These are phyloP conservation scores for Ophion obscuratus DNA, from an alignment of 2,888 invertebrate genomes.

Conservation along the genomic window DNA sequence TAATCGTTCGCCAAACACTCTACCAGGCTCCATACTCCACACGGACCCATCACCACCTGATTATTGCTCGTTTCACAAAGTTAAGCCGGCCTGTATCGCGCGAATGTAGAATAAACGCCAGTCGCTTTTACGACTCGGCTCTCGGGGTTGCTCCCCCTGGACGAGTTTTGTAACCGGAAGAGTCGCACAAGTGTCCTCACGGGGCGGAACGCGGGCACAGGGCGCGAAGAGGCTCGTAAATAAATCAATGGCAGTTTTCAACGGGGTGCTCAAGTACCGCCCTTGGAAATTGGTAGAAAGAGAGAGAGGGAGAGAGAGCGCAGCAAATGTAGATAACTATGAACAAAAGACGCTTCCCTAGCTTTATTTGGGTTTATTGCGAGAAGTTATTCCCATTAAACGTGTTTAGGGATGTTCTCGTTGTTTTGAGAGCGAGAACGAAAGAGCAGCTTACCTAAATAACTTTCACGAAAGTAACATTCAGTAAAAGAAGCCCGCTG, in stretches of 20 bases:
- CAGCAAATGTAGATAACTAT: background rate
- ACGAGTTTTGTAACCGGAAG: slow-evolving; percentile 7
- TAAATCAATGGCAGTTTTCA: slow-evolving; percentile 12
- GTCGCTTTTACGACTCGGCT: background rate
- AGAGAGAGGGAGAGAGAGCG: background rate
- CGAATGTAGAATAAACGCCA: background rate
- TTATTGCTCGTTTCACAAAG: background rate
- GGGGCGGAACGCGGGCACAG: background rate
- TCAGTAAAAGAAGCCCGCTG: background rate
- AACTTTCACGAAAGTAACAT: background rate
- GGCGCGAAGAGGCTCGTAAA: slow-evolving; percentile 8
- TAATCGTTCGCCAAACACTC: background rate
- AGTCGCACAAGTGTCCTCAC: background rate
- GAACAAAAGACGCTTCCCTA: background rate
- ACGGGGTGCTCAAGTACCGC: background rate
- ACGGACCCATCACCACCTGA: background rate
- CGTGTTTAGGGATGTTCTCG: too few species aligned
- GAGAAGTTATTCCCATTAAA: too few species aligned
- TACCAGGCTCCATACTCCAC: background rate
- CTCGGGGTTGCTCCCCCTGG: background rate
- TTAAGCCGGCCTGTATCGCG: background rate
- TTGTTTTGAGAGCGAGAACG: too few species aligned
- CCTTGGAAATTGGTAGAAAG: background rate
- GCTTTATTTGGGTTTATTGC: background rate
- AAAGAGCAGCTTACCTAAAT: background rate